These are phyloP conservation scores for Ichneumoninae sp. DNA, from an alignment of 2,888 invertebrate species.

Conservation along the genomic window DNA sequence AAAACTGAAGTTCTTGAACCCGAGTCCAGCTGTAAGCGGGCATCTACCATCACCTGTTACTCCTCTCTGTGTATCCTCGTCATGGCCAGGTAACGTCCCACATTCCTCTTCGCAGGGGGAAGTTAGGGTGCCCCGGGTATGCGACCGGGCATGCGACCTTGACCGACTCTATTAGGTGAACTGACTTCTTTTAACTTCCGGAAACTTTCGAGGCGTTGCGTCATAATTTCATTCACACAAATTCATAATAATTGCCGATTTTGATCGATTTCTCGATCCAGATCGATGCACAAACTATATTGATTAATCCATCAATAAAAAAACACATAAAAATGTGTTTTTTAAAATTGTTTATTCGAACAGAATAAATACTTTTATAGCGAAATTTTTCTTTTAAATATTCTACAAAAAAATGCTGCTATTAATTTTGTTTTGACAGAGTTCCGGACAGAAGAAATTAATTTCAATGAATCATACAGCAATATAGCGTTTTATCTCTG, in stretches of 20 bases:
- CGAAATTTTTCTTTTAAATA: too few species aligned
- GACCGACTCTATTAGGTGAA: slow-evolving; percentile 71
- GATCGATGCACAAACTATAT: background rate
- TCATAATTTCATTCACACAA: slow-evolving; percentile 50
- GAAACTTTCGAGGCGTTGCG: slow-evolving; percentile 55
- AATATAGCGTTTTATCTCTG: too few species aligned
- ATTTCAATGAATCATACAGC: too few species aligned
- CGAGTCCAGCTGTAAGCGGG: slow-evolving; percentile 69
- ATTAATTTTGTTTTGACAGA: too few species aligned
- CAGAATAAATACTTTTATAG: too few species aligned
- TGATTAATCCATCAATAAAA: background rate
- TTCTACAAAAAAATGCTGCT: too few species aligned
- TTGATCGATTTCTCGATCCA: background rate
- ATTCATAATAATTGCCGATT: slow-evolving; percentile 48
- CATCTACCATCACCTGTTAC: slow-evolving; percentile 66
- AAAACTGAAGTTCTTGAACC: slow-evolving; percentile 81
- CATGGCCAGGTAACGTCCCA: slow-evolving; percentile 57
- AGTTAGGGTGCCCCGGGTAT: slow-evolving; percentile 15
- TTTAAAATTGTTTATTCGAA: too few species aligned
- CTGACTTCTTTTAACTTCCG: slow-evolving; percentile 60
- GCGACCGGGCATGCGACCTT: slow-evolving; percentile 70
- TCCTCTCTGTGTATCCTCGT: slow-evolving; percentile 36
- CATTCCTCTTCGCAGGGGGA: slow-evolving; percentile 59
- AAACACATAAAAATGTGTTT: too few species aligned
- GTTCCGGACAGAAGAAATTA: too few species aligned